Evolutionary conservation across 2,888 invertebrate species (phyloP), one percentile per base, ranked within the genome.

Genomic region (Gymnocheta viridis): DNA sequence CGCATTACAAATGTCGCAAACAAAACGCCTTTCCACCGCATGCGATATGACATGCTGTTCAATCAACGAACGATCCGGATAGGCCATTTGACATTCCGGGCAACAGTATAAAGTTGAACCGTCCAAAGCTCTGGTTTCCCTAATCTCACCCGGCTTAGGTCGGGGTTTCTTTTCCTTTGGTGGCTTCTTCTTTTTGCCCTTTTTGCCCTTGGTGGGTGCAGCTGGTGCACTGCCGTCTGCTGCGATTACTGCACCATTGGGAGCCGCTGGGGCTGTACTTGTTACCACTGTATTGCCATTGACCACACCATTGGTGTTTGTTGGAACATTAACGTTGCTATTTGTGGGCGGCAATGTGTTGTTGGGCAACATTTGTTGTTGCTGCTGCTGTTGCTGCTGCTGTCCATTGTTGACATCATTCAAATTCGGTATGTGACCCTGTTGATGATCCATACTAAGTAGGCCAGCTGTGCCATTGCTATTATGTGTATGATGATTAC

Each of bases 61-160:
- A 77, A 97, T 92, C 58, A 97, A 92, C 84, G 95, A 96, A 82
- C 96, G 95, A 90, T 97, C 96, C 3, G 97, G 96, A 90, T 97
- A 96, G 44, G 96, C 96, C 96, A 97, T 96, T 91, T 97, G 96
- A 89, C 97, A 97, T 90, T 97, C 96, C 0, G 97, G 96, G 90
- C 97, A 97, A 90, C 97, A 96, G 89, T 96, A 97, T 19, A 97
- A 90, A 0, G 96, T 96, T 69, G 96, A 96, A 49, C 97, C 97
- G 87, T 97, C 97, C 70, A 95, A 88, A 27, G 95, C 95, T 22
- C 94, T 94, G 1, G 94, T 94, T 80, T 93, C 92, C 7, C 92
- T 90, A 78, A 92, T 92, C 86, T 92, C 92, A 76, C 92, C 92
- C 3, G 92, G 92, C 86, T 96, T 96, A 0, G 96, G 96, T 62